Evolutionary conservation across 2,888 invertebrate genomes (phyloP).

Genomic region (Spicauda simplicius): DNA sequence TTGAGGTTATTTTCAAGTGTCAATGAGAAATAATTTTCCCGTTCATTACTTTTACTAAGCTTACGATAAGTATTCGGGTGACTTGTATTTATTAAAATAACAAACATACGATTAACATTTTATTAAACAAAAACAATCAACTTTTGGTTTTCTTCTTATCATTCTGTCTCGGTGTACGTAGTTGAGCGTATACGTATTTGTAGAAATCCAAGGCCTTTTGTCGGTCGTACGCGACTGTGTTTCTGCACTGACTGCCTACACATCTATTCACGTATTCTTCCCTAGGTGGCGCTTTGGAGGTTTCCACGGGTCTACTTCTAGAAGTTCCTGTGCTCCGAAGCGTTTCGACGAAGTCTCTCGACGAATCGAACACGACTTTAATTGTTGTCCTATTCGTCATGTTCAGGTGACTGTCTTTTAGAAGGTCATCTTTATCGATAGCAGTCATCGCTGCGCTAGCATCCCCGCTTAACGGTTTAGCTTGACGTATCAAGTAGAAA

Average conservation of each 20-base stretch:
- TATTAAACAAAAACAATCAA: constrained; percentile 10
- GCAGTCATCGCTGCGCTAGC: constrained; percentile 71
- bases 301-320: constrained; percentile 53
- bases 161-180: constrained; percentile 64
- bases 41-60: no score
- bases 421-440: constrained; percentile 68
- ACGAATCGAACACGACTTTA: constrained; percentile 75
- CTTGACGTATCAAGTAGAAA: constrained; percentile 76
- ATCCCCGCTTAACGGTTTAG: constrained; percentile 64
- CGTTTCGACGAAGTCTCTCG: constrained; percentile 75
- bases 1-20: no score
- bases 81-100: background rate
- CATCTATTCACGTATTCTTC: constrained; percentile 67
- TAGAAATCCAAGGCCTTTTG: constrained; percentile 80
- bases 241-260: constrained; percentile 65
- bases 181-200: constrained; percentile 78
- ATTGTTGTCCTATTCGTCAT: constrained; percentile 75
- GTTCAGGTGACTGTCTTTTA: constrained; percentile 67
- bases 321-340: constrained; percentile 66
- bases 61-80: no score
- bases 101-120: background rate
- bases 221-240: constrained; percentile 67
- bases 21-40: no score
- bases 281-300: constrained; percentile 51
- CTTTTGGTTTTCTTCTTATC: constrained; percentile 50